phyloP scores from a whole-genome alignment of 2,888 invertebrate species.

The Hirtodrosophila cameraria region DNA sequence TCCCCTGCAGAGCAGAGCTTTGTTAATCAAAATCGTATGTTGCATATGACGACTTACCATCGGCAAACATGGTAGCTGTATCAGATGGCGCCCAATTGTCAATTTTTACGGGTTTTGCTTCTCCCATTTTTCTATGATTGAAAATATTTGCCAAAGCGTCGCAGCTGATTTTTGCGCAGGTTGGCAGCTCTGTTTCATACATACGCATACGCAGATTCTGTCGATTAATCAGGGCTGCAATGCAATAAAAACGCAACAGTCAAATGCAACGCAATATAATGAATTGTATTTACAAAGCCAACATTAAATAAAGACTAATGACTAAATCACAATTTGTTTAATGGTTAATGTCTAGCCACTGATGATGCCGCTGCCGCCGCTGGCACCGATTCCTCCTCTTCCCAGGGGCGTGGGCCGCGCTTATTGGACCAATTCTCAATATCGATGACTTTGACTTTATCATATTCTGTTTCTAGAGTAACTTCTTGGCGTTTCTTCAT shows the following conservation, averaged over 20 bases:
- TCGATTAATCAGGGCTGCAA: conserved; percentile 31
- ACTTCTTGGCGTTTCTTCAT: conserved; percentile 88
- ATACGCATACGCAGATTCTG: not conserved
- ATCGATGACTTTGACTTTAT: conserved; percentile 89
- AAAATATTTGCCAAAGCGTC: conserved; percentile 70
- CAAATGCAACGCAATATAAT: conserved; percentile 7
- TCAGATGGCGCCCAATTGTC: conserved; percentile 56
- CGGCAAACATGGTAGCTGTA: conserved; percentile 85
- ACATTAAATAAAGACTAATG: conserved; percentile 9
- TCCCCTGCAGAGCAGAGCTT: conserved; percentile 87
- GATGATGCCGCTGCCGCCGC: not conserved
- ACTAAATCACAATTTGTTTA: conserved; percentile 13
- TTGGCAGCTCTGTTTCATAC: conserved; percentile 37
- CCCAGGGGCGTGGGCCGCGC: conserved; percentile 94
- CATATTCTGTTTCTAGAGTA: conserved; percentile 90
- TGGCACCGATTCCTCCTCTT: conserved; percentile 84
- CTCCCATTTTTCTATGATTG: conserved; percentile 64
- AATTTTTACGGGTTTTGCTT: conserved; percentile 62
- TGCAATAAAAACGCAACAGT: not conserved
- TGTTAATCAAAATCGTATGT: not conserved
- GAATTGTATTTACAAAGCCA: conserved; percentile 42
- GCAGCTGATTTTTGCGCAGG: conserved; percentile 32
- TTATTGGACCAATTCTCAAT: conserved; percentile 94
- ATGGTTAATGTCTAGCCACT: conserved; percentile 36
- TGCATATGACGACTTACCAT: conserved; percentile 85